Percentiles rank a stretch among this genome's conserved stretches.
Evolutionary conservation across 2,888 invertebrate genomes (phyloP).

Genomic region (Eupithecia subfuscata): DNA sequence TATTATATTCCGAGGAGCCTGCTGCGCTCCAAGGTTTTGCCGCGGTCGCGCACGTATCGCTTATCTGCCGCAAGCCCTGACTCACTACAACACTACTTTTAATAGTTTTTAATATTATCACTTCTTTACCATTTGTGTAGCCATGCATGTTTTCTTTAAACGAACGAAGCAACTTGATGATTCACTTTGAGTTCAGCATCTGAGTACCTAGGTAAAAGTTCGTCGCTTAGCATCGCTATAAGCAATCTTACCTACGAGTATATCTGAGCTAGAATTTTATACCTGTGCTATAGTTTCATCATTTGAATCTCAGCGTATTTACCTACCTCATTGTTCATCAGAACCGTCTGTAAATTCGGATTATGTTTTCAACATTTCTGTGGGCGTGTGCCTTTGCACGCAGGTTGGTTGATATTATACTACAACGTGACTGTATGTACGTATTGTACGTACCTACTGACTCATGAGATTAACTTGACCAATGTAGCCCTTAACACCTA

Average conservation of each 20-base stretch:
- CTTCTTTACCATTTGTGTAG: not conserved
- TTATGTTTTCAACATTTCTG: slow-evolving; percentile 40
- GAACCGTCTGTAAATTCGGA: slow-evolving; percentile 24
- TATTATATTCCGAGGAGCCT: slow-evolving; percentile 78
- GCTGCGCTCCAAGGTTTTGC: slow-evolving; percentile 74
- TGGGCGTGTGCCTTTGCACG: slow-evolving; percentile 38
- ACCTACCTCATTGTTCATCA: slow-evolving; percentile 34
- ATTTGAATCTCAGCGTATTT: not conserved
- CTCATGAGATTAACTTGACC: not conserved
- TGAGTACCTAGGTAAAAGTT: not conserved
- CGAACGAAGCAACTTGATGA: not conserved
- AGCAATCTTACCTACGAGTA: not conserved
- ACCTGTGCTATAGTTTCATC: not conserved
- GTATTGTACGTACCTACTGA: slow-evolving; percentile 13
- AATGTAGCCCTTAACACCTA: slow-evolving; percentile 9
- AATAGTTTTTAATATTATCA: not conserved
- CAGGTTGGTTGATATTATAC: slow-evolving; percentile 5
- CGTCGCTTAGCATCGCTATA: not conserved
- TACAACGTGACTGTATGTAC: slow-evolving; percentile 35
- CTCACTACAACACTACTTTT: slow-evolving; percentile 9
- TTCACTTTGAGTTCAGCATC: not conserved
- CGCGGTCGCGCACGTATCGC: slow-evolving; percentile 72
- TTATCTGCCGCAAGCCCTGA: slow-evolving; percentile 63
- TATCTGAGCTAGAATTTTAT: not conserved
- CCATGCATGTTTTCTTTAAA: not conserved